Evolutionary conservation across 1,140 invertebrate genomes (phyloP).

Genomic region (Cyclargus thomasi): DNA sequence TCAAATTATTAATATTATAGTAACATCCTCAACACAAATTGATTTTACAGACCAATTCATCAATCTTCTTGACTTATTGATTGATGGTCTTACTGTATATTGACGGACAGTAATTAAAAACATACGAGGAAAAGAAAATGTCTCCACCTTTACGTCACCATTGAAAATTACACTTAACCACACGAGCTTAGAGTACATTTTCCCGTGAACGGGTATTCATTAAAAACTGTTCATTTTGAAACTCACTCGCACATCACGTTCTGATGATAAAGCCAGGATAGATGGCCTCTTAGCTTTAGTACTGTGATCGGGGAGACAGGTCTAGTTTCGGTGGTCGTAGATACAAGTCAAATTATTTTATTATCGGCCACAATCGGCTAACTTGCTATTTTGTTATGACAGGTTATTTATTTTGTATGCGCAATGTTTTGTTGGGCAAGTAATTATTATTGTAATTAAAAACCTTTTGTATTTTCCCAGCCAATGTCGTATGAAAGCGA

Average conservation of each 20-base stretch:
- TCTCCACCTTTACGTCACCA: background rate
- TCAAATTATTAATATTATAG: conserved; percentile 61
- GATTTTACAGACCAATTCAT: conserved; percentile 60
- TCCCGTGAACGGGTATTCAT: background rate
- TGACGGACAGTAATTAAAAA: conserved; percentile 67
- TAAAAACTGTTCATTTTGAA: conserved; percentile 10
- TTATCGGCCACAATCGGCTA: conserved; percentile 20
- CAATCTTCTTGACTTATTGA: conserved; percentile 68
- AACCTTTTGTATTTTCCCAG: background rate
- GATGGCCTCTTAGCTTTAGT: background rate
- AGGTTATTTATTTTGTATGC: conserved; percentile 45
- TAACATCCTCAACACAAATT: conserved; percentile 62
- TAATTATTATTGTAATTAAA: conserved; percentile 13
- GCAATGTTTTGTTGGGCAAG: conserved; percentile 3
- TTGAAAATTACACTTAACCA: background rate
- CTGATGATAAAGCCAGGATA: background rate
- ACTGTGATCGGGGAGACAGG: background rate
- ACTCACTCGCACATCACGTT: conserved; percentile 11
- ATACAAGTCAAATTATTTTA: conserved; percentile 27
- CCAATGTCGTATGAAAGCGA: background rate
- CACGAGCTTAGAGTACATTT: background rate
- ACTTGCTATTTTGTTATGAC: conserved; percentile 40
- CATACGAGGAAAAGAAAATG: conserved; percentile 17
- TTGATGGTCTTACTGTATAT: conserved; percentile 56
- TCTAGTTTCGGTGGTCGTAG: background rate